Conservation (phyloP, 1,140 invertebrate genomes). For the Ridgeia piscesae region DNA sequence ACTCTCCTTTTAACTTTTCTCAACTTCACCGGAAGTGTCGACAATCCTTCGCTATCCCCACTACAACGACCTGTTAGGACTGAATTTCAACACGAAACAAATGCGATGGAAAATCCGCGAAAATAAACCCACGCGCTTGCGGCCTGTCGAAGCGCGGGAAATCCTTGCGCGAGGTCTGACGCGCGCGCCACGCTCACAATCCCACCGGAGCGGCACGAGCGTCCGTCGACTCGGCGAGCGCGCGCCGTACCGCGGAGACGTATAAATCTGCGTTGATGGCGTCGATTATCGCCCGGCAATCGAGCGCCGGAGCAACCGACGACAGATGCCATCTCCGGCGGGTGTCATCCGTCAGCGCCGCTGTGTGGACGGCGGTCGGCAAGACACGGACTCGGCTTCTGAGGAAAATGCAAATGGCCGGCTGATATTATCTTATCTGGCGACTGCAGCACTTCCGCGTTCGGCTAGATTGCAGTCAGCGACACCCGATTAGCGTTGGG, state of each 20-base stretch:
- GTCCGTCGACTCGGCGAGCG: neutral
- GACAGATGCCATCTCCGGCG: slow-evolving; percentile 2
- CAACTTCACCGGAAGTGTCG: no score
- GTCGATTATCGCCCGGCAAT: neutral
- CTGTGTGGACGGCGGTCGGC: neutral
- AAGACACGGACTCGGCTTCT: neutral
- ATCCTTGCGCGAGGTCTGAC: neutral
- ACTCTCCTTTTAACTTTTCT: no score
- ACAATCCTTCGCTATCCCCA: no score
- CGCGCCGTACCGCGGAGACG: neutral
- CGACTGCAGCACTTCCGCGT: neutral
- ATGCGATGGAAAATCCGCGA: neutral
- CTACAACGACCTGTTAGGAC: no score
- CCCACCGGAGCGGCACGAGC: neutral
- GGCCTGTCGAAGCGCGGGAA: neutral
- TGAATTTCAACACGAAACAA: no score
- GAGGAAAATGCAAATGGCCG: neutral
- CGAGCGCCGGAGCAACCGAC: neutral
- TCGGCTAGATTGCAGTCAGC: neutral
- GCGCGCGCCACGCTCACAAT: no score
- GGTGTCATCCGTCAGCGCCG: neutral
- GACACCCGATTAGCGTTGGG: no score
- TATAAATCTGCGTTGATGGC: neutral
- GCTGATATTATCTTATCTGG: neutral
- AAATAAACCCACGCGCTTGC: neutral